Percentiles rank a stretch among this genome's conserved stretches.
Evolutionary conservation across 2,797 vertebrate species (phyloP).

Genomic region (Myotis planiceps): DNA sequence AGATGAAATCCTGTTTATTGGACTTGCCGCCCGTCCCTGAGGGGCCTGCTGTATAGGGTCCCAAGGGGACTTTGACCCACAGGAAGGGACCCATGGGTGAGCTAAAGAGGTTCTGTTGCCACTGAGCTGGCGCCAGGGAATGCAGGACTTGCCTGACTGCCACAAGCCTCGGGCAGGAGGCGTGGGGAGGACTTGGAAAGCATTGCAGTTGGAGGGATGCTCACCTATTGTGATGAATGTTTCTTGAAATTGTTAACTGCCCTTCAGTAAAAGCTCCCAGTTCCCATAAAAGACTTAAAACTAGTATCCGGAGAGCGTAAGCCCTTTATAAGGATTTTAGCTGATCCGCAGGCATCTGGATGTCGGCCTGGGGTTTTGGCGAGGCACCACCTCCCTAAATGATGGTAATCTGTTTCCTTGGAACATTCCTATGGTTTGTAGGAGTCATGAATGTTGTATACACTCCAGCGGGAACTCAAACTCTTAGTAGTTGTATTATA

Average conservation of each 20-base stretch:
- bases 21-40: constrained; percentile 62
- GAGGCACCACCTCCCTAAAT: constrained; percentile 41
- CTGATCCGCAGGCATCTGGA: constrained; percentile 48
- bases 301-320: constrained; percentile 18
- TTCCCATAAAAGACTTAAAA: constrained; percentile 40
- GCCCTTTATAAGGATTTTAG: constrained; percentile 8
- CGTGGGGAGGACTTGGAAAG: background rate
- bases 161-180: background rate
- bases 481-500: constrained; percentile 41
- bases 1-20: constrained; percentile 93
- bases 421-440: constrained; percentile 56
- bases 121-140: background rate
- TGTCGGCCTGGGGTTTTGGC: constrained; percentile 44
- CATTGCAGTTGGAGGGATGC: background rate
- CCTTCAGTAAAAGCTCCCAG: constrained; percentile 23
- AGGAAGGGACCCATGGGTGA: background rate
- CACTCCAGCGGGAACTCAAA: constrained; percentile 36
- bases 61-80: background rate
- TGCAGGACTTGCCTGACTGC: background rate
- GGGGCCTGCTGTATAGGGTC: background rate
- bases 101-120: background rate
- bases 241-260: constrained; percentile 24
- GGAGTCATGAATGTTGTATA: constrained; percentile 22
- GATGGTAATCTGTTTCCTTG: constrained; percentile 30
- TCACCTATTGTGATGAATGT: background rate